phyloP scores from a whole-genome alignment of 2,797 vertebrate species.

The Chelmon rostratus region DNA sequence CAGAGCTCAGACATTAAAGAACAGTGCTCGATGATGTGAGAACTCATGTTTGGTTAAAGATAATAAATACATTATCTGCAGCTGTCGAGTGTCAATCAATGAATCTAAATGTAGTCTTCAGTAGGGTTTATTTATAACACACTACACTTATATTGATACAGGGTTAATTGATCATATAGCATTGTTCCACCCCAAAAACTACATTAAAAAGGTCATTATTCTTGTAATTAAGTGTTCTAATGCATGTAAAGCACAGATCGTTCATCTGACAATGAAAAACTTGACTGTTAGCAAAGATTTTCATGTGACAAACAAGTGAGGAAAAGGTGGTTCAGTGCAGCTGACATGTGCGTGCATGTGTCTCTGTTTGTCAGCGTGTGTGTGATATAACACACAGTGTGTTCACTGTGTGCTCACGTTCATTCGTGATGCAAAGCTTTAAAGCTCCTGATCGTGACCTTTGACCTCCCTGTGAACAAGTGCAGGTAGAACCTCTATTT shows the following conservation, averaged over 20 bases:
- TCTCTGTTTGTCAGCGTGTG: not conserved
- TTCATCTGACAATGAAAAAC: no score
- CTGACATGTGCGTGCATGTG: no score
- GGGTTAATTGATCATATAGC: not conserved
- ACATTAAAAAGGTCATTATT: no score
- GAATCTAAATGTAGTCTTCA: not conserved
- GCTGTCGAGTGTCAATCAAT: not conserved
- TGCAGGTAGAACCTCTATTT: not conserved
- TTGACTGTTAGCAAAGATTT: no score
- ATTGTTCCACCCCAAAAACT: no score
- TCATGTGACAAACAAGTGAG: no score
- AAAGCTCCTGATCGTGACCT: not conserved
- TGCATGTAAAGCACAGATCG: no score
- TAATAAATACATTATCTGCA: not conserved
- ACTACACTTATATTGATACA: not conserved
- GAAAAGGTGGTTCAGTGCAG: no score
- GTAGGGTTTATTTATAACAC: no score
- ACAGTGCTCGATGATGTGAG: not conserved
- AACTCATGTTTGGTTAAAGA: not conserved
- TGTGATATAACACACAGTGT: not conserved
- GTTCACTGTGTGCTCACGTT: not conserved
- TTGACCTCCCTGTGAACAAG: not conserved
- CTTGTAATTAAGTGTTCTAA: no score
- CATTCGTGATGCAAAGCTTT: not conserved
- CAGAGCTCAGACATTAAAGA: conserved; percentile 1